phyloP scores from a whole-genome alignment of 2,797 vertebrate species.

The Pelochelys cantorii region DNA sequence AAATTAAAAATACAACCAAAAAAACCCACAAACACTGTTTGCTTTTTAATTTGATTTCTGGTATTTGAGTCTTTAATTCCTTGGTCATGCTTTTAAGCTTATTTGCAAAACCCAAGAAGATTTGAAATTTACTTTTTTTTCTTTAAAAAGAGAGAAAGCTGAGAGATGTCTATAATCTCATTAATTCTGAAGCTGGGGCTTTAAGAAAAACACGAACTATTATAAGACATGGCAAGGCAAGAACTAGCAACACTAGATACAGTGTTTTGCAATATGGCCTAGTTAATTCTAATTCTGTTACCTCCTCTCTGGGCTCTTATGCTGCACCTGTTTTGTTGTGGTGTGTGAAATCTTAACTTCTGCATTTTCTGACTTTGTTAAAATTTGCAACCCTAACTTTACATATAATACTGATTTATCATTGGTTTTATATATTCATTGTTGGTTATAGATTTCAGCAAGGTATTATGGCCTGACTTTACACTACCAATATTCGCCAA shows the following conservation, averaged over 20 bases:
- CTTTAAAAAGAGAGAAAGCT: too few species aligned
- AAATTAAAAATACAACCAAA: too few species aligned
- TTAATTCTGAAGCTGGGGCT: not conserved
- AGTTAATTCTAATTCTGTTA: not conserved
- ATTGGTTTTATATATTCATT: not conserved
- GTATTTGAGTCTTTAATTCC: not conserved
- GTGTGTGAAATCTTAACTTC: not conserved
- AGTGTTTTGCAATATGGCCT: not conserved
- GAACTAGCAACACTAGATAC: not conserved
- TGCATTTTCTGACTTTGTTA: not conserved
- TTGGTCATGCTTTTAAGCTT: not conserved
- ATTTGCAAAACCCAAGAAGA: not conserved
- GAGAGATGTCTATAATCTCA: not conserved
- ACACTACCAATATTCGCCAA: not conserved
- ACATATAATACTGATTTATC: slow-evolving; percentile 16
- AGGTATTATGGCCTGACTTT: not conserved
- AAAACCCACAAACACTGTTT: too few species aligned
- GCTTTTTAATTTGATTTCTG: not conserved
- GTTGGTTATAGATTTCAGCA: not conserved
- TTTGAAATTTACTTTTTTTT: not conserved
- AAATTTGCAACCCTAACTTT: slow-evolving; percentile 19
- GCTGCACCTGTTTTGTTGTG: not conserved
- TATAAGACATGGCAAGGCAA: not conserved
- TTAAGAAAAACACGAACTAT: not conserved
- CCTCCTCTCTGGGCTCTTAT: not conserved